These are phyloP conservation scores for Picus viridis DNA, from an alignment of 2,797 vertebrate genomes.

Conservation along the genomic window DNA sequence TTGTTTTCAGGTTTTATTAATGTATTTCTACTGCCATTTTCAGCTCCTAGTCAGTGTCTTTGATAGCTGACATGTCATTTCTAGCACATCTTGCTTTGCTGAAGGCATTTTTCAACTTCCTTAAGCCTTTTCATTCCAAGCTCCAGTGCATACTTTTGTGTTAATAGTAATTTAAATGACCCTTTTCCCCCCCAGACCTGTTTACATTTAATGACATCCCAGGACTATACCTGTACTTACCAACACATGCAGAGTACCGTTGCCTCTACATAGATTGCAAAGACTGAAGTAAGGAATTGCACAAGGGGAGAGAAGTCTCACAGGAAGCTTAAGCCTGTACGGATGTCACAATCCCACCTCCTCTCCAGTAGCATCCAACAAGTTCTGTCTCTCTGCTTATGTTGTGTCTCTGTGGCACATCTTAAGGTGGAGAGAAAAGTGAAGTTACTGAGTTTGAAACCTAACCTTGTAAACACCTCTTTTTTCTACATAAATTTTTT, in stretches of 20 bases:
- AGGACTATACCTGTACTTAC: background rate
- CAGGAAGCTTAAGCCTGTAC: accelerated
- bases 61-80: constrained; percentile 72
- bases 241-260: background rate
- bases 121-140: constrained; percentile 43
- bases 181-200: background rate
- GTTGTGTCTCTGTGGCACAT: background rate
- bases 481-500: background rate
- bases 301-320: background rate
- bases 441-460: background rate
- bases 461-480: background rate
- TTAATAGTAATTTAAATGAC: constrained; percentile 61
- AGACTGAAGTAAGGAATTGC: background rate
- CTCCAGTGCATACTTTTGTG: background rate
- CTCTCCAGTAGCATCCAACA: background rate
- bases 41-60: constrained; percentile 56
- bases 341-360: background rate
- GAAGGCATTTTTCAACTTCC: constrained; percentile 53
- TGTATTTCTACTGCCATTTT: constrained; percentile 64
- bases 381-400: background rate
- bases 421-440: background rate
- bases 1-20: constrained; percentile 60
- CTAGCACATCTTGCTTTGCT: constrained; percentile 67
- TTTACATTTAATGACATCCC: constrained; percentile 35
- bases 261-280: background rate